A percentile compares a stretch with the other conserved stretches of the same genome.
Evolutionary conservation across 2,113 vertebrate species (phyloP).

Genomic region (Varanus komodoensis): DNA sequence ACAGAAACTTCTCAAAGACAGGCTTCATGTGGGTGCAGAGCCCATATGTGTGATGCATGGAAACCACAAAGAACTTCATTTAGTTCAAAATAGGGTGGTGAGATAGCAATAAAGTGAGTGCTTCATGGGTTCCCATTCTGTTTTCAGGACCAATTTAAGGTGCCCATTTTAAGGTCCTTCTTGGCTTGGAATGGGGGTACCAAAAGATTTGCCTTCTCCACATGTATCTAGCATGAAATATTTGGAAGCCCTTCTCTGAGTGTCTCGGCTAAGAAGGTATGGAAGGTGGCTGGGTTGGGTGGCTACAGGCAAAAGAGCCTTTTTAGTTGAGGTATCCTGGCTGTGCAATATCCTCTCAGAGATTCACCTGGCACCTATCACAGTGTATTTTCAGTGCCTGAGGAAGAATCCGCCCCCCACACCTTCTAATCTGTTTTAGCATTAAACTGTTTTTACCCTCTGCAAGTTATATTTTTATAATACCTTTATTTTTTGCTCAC

Average conservation of each 20-base stretch:
- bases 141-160: not conserved
- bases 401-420: not conserved
- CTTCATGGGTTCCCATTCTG: not conserved
- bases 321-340: not conserved
- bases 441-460: not conserved
- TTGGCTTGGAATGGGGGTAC: too few species aligned
- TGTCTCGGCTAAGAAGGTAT: not conserved
- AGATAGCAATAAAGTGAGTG: not conserved
- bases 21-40: too few species aligned
- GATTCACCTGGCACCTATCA: not conserved
- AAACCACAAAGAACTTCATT: not conserved
- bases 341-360: not conserved
- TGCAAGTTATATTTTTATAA: not conserved
- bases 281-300: not conserved
- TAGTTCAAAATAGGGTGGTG: not conserved
- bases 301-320: not conserved
- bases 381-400: not conserved
- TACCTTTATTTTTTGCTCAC: not conserved
- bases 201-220: not conserved
- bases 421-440: not conserved
- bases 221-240: not conserved
- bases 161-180: not conserved
- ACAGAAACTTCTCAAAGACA: too few species aligned
- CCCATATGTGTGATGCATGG: too few species aligned
- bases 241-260: not conserved